Conservation (phyloP, 1,140 invertebrate species). For the Diuraphis noxia region DNA sequence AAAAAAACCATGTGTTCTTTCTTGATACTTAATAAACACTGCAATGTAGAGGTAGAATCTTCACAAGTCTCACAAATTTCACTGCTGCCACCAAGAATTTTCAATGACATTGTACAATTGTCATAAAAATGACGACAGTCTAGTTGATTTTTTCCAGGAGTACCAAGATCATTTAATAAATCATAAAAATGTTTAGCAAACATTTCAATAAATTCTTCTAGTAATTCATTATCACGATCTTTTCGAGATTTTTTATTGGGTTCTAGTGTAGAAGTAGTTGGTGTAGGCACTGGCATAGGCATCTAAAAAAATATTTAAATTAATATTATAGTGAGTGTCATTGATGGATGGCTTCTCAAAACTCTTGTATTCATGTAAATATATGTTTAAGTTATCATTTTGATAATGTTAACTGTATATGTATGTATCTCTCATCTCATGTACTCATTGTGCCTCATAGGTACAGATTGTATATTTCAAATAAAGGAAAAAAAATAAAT, state of each 20-base stretch:
- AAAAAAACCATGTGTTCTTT: constrained; percentile 37
- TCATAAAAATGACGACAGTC: constrained; percentile 43
- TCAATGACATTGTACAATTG: constrained; percentile 34
- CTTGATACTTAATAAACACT: constrained; percentile 15
- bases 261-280: not conserved
- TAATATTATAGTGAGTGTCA: not conserved
- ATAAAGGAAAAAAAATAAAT: too few species aligned
- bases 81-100: constrained; percentile 21
- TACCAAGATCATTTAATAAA: constrained; percentile 29
- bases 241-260: not conserved
- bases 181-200: constrained; percentile 50
- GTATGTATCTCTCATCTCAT: too few species aligned
- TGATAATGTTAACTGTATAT: too few species aligned
- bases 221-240: constrained; percentile 19
- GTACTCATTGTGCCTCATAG: too few species aligned
- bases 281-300: not conserved
- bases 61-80: constrained; percentile 23
- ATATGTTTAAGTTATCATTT: too few species aligned
- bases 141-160: constrained; percentile 33
- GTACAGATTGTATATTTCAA: too few species aligned
- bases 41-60: not conserved
- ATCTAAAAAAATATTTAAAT: constrained; percentile 18
- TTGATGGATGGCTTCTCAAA: too few species aligned
- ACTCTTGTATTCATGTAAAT: too few species aligned
- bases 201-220: constrained; percentile 48